Evolutionary conservation across 2,888 invertebrate genomes (phyloP).

Genomic region (Drosophila peninsularis): DNA sequence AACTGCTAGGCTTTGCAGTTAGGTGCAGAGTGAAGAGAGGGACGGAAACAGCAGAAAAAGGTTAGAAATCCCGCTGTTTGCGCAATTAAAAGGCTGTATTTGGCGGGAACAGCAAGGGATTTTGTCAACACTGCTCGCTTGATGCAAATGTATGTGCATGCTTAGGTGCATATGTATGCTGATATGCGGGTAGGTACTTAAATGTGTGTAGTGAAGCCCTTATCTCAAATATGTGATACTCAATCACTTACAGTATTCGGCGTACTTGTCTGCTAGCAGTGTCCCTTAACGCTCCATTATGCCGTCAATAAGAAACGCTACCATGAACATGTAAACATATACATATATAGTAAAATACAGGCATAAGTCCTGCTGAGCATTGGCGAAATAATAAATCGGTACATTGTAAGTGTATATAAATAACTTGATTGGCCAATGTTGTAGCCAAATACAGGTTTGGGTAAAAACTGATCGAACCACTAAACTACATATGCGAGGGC

Average conservation of each 20-base stretch:
- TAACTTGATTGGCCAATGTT: constrained; percentile 38
- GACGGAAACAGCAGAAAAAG: not conserved
- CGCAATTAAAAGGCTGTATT: not conserved
- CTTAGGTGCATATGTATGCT: not conserved
- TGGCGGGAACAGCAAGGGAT: not conserved
- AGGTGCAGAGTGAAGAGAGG: not conserved
- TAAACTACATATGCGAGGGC: constrained; percentile 21
- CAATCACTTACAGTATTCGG: constrained; percentile 10
- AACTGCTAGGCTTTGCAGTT: not conserved
- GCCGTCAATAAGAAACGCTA: constrained; percentile 26
- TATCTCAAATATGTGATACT: constrained; percentile 41
- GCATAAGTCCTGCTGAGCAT: constrained; percentile 11
- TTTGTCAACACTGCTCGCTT: constrained; percentile 1
- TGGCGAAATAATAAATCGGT: constrained; percentile 6
- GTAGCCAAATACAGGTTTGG: constrained; percentile 54
- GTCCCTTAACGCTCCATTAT: constrained; percentile 21
- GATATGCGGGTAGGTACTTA: constrained; percentile 15
- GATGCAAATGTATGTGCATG: no score
- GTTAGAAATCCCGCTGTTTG: not conserved
- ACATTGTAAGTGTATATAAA: not conserved
- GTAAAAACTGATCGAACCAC: constrained; percentile 56
- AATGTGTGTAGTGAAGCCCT: not conserved
- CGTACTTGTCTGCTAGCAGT: constrained; percentile 5
- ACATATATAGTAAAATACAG: not conserved
- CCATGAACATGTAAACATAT: not conserved